Percentiles rank a stretch among this genome's conserved stretches.
Evolutionary conservation across 2,797 vertebrate species (phyloP).

Genomic region (Rhinella marina): DNA sequence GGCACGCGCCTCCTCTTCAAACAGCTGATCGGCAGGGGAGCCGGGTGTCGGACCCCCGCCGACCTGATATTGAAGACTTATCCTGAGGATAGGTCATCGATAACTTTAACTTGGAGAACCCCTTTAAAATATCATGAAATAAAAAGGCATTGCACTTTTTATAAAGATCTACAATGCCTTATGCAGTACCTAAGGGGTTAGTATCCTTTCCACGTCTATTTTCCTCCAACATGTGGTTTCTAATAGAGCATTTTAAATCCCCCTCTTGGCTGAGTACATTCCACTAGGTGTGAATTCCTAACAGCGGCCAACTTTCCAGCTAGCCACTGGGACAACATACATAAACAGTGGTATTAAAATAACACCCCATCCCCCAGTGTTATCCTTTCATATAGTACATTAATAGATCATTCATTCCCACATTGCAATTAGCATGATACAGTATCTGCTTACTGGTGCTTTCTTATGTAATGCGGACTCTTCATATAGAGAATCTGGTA

Average conservation of each 20-base stretch:
- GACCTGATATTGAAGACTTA: too few relatives aligned
- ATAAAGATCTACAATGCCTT: neutral
- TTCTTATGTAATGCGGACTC: neutral
- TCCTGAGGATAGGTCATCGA: too few relatives aligned
- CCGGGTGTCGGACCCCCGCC: too few relatives aligned
- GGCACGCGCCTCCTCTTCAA: too few relatives aligned
- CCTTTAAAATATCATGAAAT: too few relatives aligned
- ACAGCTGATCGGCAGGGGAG: too few relatives aligned
- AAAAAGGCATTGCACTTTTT: too few relatives aligned
- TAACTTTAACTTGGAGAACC: too few relatives aligned
- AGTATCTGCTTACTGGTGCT: neutral
- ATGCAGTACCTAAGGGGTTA: neutral
- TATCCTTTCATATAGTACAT: neutral
- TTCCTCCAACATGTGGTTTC: constrained; percentile 11
- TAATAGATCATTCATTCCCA: neutral
- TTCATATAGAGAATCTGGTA: neutral
- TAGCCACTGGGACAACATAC: constrained; percentile 22
- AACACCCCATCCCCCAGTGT: neutral
- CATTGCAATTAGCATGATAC: neutral
- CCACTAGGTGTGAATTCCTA: constrained; percentile 46
- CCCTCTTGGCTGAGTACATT: constrained; percentile 28
- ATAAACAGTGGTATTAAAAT: constrained; percentile 25
- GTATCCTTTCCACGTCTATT: constrained; percentile 12
- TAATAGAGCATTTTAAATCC: constrained; percentile 48
- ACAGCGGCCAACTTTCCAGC: constrained; percentile 45